Evolutionary conservation across 2,888 invertebrate species (phyloP), one percentile per base, ranked within the genome.

Genomic region (Cabera pusaria): DNA sequence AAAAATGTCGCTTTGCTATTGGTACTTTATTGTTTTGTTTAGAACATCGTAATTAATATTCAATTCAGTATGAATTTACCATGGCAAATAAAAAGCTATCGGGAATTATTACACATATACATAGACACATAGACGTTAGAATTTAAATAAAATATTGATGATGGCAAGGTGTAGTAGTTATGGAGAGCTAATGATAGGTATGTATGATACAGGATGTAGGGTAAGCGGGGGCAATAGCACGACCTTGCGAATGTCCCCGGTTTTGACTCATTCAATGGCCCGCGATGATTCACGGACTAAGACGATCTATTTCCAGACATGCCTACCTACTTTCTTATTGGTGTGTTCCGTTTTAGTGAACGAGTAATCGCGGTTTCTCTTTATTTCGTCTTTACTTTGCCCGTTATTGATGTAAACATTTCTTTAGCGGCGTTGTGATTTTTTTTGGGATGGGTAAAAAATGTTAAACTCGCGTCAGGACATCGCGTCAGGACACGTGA

Each of bases 241-340:
- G 80, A 75, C 83, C 84, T 84, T 85, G 81, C 65, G 57, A 76
- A 74, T 72, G 74, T 74, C 77, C 53, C 69, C 59, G 63, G 63
- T 58, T 58, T 69, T 68, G 71, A 69, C 59, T 67, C 68, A 72
- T 50, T 42, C 49, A 29, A 31, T 37, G 49, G 50, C 63, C 50
- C 42, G 48, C 47, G 52, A 50, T 73, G 74, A 73, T 53, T 78
- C 76, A 77, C 51, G 49, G 33, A 49, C 9, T 2, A 27, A 52
- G 60, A 50, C 29, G 36, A 41, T 14, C 22, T 28, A 28, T 40
- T 28, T 28, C 20, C 27, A 44, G 43, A 38, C 24, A 18, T 7
- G 18, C 20, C 24, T 24, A 36, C 10, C 32, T 28, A 39, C 20
- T 31, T 31, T 31, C 18, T 17, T 21, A 14, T 4, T 3, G 3